Evolutionary conservation across 2,113 vertebrate genomes (phyloP).

Genomic region (Lagenorhynchus albirostris): DNA sequence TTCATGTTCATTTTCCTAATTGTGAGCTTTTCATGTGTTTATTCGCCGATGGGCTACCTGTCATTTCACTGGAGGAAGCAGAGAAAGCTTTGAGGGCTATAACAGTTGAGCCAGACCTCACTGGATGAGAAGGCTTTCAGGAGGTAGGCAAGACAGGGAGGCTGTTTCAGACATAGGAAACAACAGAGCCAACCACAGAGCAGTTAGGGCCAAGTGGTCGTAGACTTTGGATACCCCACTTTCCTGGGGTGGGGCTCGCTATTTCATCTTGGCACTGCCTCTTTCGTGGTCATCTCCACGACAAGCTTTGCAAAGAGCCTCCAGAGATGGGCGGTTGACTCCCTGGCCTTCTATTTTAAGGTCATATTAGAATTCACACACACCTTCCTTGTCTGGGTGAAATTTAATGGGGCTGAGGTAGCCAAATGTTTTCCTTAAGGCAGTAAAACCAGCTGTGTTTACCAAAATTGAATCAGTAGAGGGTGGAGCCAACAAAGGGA

Average conservation of each 20-base stretch:
- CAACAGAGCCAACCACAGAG: not conserved
- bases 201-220: not conserved
- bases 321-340: not conserved
- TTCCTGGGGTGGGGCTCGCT: not conserved
- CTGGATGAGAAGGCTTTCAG: not conserved
- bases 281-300: not conserved
- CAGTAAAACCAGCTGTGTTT: not conserved
- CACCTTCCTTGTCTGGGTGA: not conserved
- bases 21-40: not conserved
- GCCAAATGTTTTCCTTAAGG: not conserved
- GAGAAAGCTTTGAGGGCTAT: not conserved
- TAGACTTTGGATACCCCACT: not conserved
- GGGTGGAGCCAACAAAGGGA: not conserved
- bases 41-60: not conserved
- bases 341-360: not conserved
- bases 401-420: not conserved
- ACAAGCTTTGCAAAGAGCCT: not conserved
- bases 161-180: not conserved
- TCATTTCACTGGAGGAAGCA: not conserved
- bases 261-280: not conserved
- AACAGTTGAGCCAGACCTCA: not conserved
- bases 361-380: not conserved
- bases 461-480: not conserved
- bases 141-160: not conserved
- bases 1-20: not conserved